Evolutionary conservation across 2,797 vertebrate species (phyloP), one percentile per base, ranked within the genome.

Genomic region (Rhabdomys pumilio): DNA sequence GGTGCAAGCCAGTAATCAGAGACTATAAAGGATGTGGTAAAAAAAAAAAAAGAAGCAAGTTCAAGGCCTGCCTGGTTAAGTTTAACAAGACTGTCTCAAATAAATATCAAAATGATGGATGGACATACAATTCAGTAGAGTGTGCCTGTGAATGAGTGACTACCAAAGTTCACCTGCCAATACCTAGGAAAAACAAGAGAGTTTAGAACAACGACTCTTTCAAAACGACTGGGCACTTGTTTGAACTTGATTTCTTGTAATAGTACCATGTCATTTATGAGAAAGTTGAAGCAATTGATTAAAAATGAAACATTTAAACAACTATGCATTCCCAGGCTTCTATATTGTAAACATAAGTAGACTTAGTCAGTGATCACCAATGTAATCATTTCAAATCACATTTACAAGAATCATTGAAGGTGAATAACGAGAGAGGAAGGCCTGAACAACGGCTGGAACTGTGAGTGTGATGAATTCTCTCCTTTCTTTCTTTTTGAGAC

Each of bases 381-480:
- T 47, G 57, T 67, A n/a, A 6, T 82, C 20, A n/a, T 87, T 72
- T 75, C 72, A 86, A 61, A 34, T 41, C 44, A 11, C 85, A 47
- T 34, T 50, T 93, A 1, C 53, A 63, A 88, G 34, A 89, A 89
- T 26, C n/a, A 12, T 26, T 80, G 24, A 50, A 22, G 19, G 31
- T 57, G n/a, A 76, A 83, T 19, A 63, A 38, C n/a, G 19, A 41
- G 20, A 29, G 17, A 89, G 1, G 53, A 80, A 89, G 19, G 2
- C 10, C 72, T 63, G 55, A 91, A 38, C 59, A 63, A 69, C n/a
- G 19, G 7, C 5, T 67, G 82, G 26, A 72, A 82, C 2, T 14
- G 24, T 95, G 72, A 96, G 65, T 89, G 85, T 55, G 19, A 89
- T 76, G 41, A 93, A 80, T 93, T 67, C 65, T 63, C 6, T 92